Base-by-base conservation (phyloP, 2,113 vertebrate genomes). In the Arizona elegans region DNA sequence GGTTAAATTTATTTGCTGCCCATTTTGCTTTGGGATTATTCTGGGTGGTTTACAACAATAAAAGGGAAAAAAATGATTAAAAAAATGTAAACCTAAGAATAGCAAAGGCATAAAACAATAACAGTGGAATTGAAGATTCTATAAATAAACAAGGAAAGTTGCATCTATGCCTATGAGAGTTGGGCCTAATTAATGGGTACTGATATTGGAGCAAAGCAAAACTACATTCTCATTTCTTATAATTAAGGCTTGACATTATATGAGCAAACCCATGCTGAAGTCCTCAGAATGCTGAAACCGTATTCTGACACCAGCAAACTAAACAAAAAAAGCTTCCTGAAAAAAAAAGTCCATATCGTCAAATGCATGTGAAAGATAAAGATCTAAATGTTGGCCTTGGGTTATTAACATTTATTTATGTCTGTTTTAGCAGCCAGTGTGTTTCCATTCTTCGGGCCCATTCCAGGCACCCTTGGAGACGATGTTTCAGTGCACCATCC, bases 331-430 rank as follows among this genome's bases (percentile, higher is more conserved):
- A 90, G 47, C n/a, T 53, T 47, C 15, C 43, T 21, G 62, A 43
- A 11, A 19, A 11, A 17, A 50, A 43, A 94, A 38, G 56, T 3
- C 56, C 8, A 70, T 24, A 91, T 52, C 38, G 12, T 59, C 17
- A 90, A 58, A 85, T 3, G 13, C 38, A 59, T 1, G 10, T 29
- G 87, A 86, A 33, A 90, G 91, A 92, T 92, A 86, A 90, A 38
- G 52, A 90, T 94, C 88, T 89, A 87, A 70, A 94, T 92, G 13
- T 21, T 15, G 0, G 92, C 29, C 1, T 56, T 23, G 89, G 93
- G 56, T 90, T 90, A 81, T 90, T 90, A 90, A 90, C 94, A 92
- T 95, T 89, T 94, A 8, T 90, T 52, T 93, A 59, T 91, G 70
- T 86, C 24, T 56, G 65, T 95, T 94, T 92, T 70, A 94, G 91